Percentiles rank a stretch among this genome's conserved stretches.
These are phyloP conservation scores for Nothobranchius kuhntae DNA, from an alignment of 2,113 vertebrate genomes.

Conservation along the genomic window DNA sequence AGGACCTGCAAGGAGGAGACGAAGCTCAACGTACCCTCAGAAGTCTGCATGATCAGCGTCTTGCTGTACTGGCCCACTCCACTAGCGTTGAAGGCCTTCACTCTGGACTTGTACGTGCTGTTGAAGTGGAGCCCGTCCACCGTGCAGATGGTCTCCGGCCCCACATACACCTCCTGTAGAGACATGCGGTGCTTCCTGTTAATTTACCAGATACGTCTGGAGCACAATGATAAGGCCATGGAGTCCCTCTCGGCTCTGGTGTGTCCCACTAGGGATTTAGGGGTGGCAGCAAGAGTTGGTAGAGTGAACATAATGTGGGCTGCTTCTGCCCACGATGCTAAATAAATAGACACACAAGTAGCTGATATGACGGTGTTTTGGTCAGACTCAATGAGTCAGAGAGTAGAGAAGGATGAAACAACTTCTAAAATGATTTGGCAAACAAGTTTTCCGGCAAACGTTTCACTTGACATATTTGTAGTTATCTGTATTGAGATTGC, in stretches of 20 bases:
- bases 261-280: constrained; percentile 17
- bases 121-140: constrained; percentile 99
- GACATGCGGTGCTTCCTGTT: constrained; percentile 34
- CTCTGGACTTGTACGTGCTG: constrained; percentile 93
- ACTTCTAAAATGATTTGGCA: neutral
- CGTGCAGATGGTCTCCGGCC: constrained; percentile 97
- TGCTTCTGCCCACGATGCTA: constrained; percentile 43
- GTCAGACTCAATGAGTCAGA: constrained; percentile 53
- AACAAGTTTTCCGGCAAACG: constrained; percentile 3
- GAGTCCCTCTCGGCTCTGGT: constrained; percentile 8
- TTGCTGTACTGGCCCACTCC: constrained; percentile 98
- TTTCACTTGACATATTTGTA: neutral
- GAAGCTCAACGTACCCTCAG: constrained; percentile 87
- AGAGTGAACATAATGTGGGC: constrained; percentile 40
- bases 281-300: constrained; percentile 36
- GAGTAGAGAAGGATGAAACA: constrained; percentile 21
- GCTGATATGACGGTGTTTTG: constrained; percentile 39
- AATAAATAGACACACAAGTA: constrained; percentile 64
- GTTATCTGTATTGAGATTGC: neutral
- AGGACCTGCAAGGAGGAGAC: neutral
- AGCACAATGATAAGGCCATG: constrained; percentile 5
- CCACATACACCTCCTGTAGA: constrained; percentile 94
- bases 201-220: constrained; percentile 6
- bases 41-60: constrained; percentile 95
- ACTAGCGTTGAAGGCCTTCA: constrained; percentile 95